Evolutionary conservation across 2,797 vertebrate genomes (phyloP), one percentile per base, ranked within the genome.

Genomic region (Myotis myotis): DNA sequence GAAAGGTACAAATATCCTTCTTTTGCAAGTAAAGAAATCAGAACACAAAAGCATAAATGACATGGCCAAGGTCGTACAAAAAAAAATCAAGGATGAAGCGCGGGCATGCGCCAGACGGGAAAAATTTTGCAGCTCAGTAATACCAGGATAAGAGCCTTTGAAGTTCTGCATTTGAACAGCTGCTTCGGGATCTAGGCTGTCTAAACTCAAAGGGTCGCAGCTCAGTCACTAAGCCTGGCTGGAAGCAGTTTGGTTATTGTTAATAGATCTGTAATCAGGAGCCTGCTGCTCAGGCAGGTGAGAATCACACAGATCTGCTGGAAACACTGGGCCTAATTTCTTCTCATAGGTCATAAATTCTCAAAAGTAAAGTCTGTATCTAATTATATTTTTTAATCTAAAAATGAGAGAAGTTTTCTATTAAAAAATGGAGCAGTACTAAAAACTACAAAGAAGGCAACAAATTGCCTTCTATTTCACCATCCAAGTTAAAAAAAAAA

Each of bases 331-430:
- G 44, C 36, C n/a, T 57, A 71, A 71, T 2, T n/a, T 89, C 47
- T 70, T 94, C 64, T 96, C 74, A 92, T 16, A 94, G 60, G 68
- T 62, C 82, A 33, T 28, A 30, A 85, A 64, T 71, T 96, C 79
- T 89, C 33, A 68, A 81, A 70, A 49, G 41, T 80, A 84, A 41
- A 84, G 20, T 51, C 55, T 94, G 44, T 75, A 70, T 53, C 84
- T 93, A 78, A 94, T 87, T 70, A 87, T 13, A 93, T 79, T 94
- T 94, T 96, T 38, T 23, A 94, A 96, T 89, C 83, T 81, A 93
- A 93, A 95, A 83, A 79, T 75, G 25, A 96, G 44, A 93, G 36
- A n/a, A 88, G 13, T 30, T 81, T 30, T 85, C 53, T 85, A 79
- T 66, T 66, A 72, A 74, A 92, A 33, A 44, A 78, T 68, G 6